These are phyloP conservation scores for Chlorodrepanis virens DNA, from an alignment of 2,113 vertebrate species.

Conservation along the genomic window DNA sequence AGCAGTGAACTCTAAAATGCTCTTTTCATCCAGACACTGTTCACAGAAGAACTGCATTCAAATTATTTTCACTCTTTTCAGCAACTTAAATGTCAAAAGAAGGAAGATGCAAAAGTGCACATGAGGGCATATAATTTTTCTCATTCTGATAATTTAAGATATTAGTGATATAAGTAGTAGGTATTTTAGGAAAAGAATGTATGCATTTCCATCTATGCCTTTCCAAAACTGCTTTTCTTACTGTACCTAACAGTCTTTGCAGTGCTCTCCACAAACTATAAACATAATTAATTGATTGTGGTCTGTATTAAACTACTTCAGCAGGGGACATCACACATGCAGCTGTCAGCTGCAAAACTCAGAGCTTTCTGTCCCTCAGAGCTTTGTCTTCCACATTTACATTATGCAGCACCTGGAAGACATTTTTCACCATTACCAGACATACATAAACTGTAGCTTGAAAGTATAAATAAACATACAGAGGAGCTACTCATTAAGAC, in stretches of 20 bases:
- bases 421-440: conserved; percentile 42
- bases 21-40: neutral
- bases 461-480: conserved; percentile 32
- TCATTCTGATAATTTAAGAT: neutral
- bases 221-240: neutral
- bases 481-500: conserved; percentile 11
- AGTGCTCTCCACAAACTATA: neutral
- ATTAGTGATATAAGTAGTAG: neutral
- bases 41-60: neutral
- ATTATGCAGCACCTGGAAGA: conserved; percentile 50
- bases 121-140: neutral
- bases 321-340: conserved; percentile 5
- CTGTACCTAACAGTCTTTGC: neutral
- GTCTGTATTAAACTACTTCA: conserved; percentile 31
- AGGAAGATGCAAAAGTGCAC: neutral
- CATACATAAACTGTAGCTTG: neutral
- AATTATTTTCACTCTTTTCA: conserved; percentile 1
- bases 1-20: neutral
- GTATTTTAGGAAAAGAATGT: neutral
- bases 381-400: conserved; percentile 8
- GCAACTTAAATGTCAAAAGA: conserved; percentile 8
- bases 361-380: neutral
- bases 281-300: conserved; percentile 32
- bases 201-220: neutral
- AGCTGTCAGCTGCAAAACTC: conserved; percentile 51